A percentile compares a stretch with the other conserved stretches of the same genome.
These are phyloP conservation scores for Labeo calbasu DNA, from an alignment of 2,797 vertebrate genomes.

Conservation along the genomic window DNA sequence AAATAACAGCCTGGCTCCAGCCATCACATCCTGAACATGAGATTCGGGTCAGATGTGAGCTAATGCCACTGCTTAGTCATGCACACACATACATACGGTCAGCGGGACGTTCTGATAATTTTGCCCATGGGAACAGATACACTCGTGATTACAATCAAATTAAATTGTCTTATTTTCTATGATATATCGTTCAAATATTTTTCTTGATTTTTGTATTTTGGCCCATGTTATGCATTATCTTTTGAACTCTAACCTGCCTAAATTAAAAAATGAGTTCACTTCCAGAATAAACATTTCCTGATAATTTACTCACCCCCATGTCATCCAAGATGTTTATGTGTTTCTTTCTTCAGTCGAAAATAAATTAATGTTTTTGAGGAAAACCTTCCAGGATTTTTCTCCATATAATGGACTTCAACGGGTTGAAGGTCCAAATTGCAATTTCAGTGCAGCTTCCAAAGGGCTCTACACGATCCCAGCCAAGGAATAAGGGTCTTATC, in stretches of 20 bases:
- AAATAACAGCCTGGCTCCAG: constrained; percentile 51
- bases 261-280: background rate
- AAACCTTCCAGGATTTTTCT: too few species aligned
- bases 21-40: constrained; percentile 14
- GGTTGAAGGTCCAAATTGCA: too few species aligned
- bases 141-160: background rate
- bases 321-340: too few species aligned
- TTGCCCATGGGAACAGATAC: background rate
- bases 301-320: too few species aligned
- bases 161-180: background rate
- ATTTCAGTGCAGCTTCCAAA: too few species aligned
- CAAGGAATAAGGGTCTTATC: too few species aligned
- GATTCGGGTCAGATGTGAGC: constrained; percentile 41
- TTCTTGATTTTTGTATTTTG: background rate
- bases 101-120: background rate
- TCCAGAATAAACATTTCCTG: too few species aligned
- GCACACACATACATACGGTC: constrained; percentile 18
- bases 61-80: constrained; percentile 22
- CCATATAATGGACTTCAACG: too few species aligned
- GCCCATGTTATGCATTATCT: background rate
- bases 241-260: background rate
- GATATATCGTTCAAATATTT: background rate
- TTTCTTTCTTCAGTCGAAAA: too few species aligned
- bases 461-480: too few species aligned
- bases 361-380: too few species aligned